phyloP scores from a whole-genome alignment of 1,140 invertebrate species.

The Polypedilum vanderplanki region DNA sequence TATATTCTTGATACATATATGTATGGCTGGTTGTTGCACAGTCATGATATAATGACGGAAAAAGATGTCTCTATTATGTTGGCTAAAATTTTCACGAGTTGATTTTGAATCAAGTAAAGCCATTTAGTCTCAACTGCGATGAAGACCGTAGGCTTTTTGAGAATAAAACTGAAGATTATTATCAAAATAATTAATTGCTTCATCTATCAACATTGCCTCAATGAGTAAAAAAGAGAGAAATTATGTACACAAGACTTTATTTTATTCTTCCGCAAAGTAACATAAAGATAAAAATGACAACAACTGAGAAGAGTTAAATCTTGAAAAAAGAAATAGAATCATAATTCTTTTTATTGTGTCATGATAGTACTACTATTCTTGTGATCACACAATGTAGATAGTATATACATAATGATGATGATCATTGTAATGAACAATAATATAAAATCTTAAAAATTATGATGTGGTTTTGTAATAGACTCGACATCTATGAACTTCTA shows the following conservation, averaged over 20 bases:
- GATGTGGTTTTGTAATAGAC: neutral
- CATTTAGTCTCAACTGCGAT: no score
- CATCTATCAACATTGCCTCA: neutral
- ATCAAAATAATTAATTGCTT: constrained; percentile 14
- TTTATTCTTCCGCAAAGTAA: neutral
- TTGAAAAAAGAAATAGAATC: neutral
- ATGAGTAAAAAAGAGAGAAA: no score
- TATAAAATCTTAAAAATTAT: neutral
- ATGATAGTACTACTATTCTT: neutral
- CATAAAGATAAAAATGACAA: no score
- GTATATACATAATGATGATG: neutral
- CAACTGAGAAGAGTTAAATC: neutral
- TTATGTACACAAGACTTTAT: neutral
- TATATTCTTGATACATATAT: neutral
- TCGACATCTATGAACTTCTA: constrained; percentile 9
- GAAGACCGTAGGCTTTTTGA: neutral
- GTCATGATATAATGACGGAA: neutral
- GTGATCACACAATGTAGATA: neutral
- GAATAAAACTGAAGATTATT: neutral
- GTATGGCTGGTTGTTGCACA: neutral
- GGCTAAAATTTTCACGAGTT: neutral
- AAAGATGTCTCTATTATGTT: neutral
- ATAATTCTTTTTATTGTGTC: neutral
- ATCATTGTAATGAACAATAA: neutral
- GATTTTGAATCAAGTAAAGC: neutral